Conservation (phyloP, 2,797 vertebrate species). For the Aphelocoma californica region DNA sequence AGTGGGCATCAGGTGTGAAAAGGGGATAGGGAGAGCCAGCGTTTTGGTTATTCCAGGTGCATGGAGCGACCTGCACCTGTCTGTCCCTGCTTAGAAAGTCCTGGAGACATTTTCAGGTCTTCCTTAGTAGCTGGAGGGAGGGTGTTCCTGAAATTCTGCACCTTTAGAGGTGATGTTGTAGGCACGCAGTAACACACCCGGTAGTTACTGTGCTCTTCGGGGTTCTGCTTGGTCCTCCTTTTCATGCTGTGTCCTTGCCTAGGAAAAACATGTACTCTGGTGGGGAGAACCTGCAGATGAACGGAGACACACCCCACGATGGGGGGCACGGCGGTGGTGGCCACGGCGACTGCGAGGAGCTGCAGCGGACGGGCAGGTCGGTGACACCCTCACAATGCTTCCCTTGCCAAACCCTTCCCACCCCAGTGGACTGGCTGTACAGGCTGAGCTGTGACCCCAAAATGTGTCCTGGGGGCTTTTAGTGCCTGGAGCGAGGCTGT, state of each 20-base stretch:
- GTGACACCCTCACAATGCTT: rapidly evolving
- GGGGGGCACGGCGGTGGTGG: constrained; percentile 87
- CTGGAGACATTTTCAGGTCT: background rate
- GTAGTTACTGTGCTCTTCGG: too few species aligned
- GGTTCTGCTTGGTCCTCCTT: background rate
- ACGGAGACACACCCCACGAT: constrained; percentile 88
- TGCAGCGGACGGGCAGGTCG: constrained; percentile 90
- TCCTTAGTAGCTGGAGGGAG: background rate
- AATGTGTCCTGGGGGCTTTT: background rate
- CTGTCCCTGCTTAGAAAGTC: background rate
- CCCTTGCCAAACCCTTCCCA: too few species aligned
- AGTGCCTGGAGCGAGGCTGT: background rate
- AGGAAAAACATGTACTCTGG: constrained; percentile 97
- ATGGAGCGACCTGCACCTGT: background rate
- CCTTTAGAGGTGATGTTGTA: background rate
- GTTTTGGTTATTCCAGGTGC: background rate
- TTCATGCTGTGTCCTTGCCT: background rate
- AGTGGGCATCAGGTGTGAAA: background rate
- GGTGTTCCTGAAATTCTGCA: background rate
- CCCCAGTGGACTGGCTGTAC: rapidly evolving
- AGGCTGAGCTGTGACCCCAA: background rate
- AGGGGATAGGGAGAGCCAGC: background rate
- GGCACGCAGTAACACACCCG: rapidly evolving
- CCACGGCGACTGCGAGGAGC: constrained; percentile 86
- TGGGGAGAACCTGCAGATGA: constrained; percentile 91